Percentiles rank a stretch among this genome's conserved stretches.
Conservation (phyloP, 2,113 vertebrate genomes). For the Neoarius graeffei region DNA sequence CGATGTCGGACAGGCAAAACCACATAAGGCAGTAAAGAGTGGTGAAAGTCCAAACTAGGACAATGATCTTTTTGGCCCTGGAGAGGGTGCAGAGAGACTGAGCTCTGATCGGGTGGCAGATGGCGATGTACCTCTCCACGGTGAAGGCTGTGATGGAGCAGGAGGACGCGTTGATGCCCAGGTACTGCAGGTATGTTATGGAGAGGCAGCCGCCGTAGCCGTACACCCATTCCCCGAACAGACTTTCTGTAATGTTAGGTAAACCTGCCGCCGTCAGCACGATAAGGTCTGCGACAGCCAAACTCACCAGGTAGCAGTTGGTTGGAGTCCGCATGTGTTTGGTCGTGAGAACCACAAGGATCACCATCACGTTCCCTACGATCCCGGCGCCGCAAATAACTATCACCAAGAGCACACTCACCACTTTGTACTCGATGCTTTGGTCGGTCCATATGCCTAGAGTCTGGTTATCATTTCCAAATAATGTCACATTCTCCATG, state of each 20-base stretch:
- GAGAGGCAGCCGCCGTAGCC: conserved; percentile 89
- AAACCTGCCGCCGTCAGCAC: conserved; percentile 93
- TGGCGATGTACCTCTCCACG: conserved; percentile 95
- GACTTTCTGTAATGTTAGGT: conserved; percentile 92
- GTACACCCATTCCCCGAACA: conserved; percentile 91
- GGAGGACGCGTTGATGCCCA: conserved; percentile 96
- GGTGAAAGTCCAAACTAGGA: conserved; percentile 92
- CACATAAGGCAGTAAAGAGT: conserved; percentile 93
- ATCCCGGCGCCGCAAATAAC: conserved; percentile 91
- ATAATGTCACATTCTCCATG: conserved; percentile 79
- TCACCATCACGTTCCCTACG: conserved; percentile 94
- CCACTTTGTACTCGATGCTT: conserved; percentile 84
- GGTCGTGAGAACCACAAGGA: conserved; percentile 93
- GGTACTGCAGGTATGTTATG: conserved; percentile 94
- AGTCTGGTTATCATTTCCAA: conserved; percentile 75
- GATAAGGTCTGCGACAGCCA: conserved; percentile 92
- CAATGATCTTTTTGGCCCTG: conserved; percentile 93
- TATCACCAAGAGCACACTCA: conserved; percentile 83
- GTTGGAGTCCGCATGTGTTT: conserved; percentile 98
- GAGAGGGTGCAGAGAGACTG: conserved; percentile 94
- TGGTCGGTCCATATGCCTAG: conserved; percentile 75
- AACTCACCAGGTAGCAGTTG: conserved; percentile 96
- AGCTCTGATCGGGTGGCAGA: conserved; percentile 96
- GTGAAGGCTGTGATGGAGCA: conserved; percentile 98
- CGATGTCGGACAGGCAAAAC: conserved; percentile 93